Evolutionary conservation across 2,888 invertebrate species (phyloP), one percentile per base, ranked within the genome.

Genomic region (Leptura quadrifasciata): DNA sequence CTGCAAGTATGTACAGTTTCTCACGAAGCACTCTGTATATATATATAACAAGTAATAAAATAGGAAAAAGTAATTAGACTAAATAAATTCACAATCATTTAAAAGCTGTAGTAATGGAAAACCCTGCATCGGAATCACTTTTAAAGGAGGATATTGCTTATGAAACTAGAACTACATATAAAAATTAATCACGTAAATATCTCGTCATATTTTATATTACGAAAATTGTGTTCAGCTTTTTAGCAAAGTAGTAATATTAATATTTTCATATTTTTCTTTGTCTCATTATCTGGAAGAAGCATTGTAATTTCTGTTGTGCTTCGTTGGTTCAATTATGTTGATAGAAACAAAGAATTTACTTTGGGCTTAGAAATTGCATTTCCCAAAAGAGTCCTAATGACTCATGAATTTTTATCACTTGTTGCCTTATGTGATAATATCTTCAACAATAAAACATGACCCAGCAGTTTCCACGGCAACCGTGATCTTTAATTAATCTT

Each of bases 401-500:
- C 31, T 35, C 55, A 31, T 69, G 69, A 69, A 69, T 58, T 69
- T 47, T 69, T 69, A 69, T 58, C 70, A 61, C 58, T 24, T 71
- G 60, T 71, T 71, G 17, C 39, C 60, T 71, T 61, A 71, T 27
- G 52, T 52, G 21, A 21, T 60, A 69, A 58, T 61, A 71, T 18
- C 20, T 21, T 17, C 52, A 39, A 52, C 70, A 71, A 52, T 71
- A 61, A 71, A 61, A 52, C 60, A 61, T 24, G 61, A 60, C 57
- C 20, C 31, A 6, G 52, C 52, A n/a, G 60, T 61, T 52, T 21
- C 60, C 52, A 61, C 60, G 70, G 27, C 52, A 52, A 24, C 60
- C 39, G n/a, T 18, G 52, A 47, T 71, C 60, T 61, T 60, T 61
- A 71, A 61, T 61, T 61, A 75, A 73, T 78, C 72, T 76, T 24